A percentile compares a stretch with the other conserved stretches of the same genome.
phyloP scores from a whole-genome alignment of 2,888 invertebrate species.

The Papilio protenor region DNA sequence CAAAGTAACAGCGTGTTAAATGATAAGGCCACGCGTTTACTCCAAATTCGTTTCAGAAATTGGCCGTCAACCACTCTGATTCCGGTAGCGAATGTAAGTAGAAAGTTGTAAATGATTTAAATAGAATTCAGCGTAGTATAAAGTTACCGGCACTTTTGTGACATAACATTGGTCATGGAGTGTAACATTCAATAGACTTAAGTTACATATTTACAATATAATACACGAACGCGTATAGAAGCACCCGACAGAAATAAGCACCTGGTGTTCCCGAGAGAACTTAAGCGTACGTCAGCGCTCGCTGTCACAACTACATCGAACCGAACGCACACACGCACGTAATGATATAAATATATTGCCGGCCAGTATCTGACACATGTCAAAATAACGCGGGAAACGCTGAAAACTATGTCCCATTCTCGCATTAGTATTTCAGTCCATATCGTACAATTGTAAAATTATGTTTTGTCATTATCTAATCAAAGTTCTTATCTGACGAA shows the following conservation, averaged over 20 bases:
- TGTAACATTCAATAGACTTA: conserved; percentile 70
- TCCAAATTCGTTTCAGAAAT: too few species aligned
- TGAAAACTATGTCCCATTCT: background rate
- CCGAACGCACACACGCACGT: conserved; percentile 50
- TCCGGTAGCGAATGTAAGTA: conserved; percentile 1
- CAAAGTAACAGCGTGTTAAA: too few species aligned
- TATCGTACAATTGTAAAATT: background rate
- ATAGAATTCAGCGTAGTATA: conserved; percentile 29
- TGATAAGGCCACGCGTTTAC: too few species aligned
- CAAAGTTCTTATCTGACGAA: background rate
- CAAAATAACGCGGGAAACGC: background rate
- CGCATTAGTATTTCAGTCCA: background rate
- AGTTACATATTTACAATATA: conserved; percentile 80
- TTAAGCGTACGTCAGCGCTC: conserved; percentile 75
- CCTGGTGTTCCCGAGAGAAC: conserved; percentile 81
- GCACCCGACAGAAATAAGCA: conserved; percentile 84
- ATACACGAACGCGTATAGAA: conserved; percentile 81
- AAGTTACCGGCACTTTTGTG: conserved; percentile 60
- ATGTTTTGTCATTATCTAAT: background rate
- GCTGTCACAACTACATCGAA: conserved; percentile 63
- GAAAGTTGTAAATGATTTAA: conserved; percentile 29
- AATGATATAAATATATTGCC: background rate
- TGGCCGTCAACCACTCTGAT: background rate
- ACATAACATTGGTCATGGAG: conserved; percentile 72
- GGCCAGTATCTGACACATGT: conserved; percentile 9